Conservation (phyloP, 2,888 invertebrate genomes). For the Leucophora obtusa region DNA sequence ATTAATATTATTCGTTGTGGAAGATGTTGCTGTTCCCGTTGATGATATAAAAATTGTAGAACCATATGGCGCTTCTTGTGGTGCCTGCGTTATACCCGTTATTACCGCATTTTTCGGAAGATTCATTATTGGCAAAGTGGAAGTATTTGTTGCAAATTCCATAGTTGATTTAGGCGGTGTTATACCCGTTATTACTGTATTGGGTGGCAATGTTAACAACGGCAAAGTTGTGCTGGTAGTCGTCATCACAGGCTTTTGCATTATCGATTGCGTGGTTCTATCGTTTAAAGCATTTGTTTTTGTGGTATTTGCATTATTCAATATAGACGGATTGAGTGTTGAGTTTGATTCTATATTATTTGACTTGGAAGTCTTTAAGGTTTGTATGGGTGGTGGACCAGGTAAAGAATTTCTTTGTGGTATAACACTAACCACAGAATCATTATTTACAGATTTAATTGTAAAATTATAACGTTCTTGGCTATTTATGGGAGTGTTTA, state of each 20-base stretch:
- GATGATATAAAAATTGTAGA: slow-evolving; percentile 64
- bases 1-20: not conserved
- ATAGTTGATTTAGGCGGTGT: not conserved
- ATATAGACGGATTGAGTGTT: not conserved
- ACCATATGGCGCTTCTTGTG: slow-evolving; percentile 60
- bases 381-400: slow-evolving; percentile 6
- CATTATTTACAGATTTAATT: slow-evolving; percentile 7
- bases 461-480: slow-evolving; percentile 16
- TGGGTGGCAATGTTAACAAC: slow-evolving; percentile 38
- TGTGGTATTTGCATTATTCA: slow-evolving; percentile 38
- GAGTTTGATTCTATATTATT: slow-evolving; percentile 9
- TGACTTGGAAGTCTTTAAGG: slow-evolving; percentile 7
- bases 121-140: slow-evolving; percentile 10
- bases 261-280: slow-evolving; percentile 12
- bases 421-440: slow-evolving; percentile 13
- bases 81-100: slow-evolving; percentile 60
- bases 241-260: slow-evolving; percentile 25
- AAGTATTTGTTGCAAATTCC: slow-evolving; percentile 1
- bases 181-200: slow-evolving; percentile 49
- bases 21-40: not conserved
- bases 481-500: not conserved
- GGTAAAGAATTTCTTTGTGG: slow-evolving; percentile 20
- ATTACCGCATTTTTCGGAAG: slow-evolving; percentile 59
- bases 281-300: slow-evolving; percentile 33
- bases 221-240: slow-evolving; percentile 38